Evolutionary conservation across 2,888 invertebrate species (phyloP).

Genomic region (Biston stratarius): DNA sequence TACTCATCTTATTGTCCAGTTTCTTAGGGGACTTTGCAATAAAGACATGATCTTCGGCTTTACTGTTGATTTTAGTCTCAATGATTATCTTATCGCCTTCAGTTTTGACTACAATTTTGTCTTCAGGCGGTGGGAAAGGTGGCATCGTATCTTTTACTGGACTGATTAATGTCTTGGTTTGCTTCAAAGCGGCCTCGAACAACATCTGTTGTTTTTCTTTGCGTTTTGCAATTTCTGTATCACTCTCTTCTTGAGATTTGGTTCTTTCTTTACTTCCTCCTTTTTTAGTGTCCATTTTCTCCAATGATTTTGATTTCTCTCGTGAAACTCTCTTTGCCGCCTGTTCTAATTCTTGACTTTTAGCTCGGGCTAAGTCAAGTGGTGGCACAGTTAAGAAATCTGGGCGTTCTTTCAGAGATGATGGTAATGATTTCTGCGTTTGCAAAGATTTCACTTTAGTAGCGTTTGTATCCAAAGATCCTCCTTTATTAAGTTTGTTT

Average conservation of each 20-base stretch:
- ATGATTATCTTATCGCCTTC: conserved; percentile 90
- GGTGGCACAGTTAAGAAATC: conserved; percentile 84
- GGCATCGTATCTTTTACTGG: conserved; percentile 91
- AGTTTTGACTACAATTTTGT: conserved; percentile 90
- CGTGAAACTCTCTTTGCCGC: conserved; percentile 82
- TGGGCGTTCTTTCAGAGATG: conserved; percentile 81
- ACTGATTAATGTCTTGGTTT: conserved; percentile 90
- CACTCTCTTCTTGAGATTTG: conserved; percentile 91
- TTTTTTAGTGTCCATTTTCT: conserved; percentile 87
- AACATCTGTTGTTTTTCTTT: conserved; percentile 91
- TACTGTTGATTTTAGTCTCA: conserved; percentile 91
- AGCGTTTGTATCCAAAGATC: conserved; percentile 81
- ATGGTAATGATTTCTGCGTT: conserved; percentile 86
- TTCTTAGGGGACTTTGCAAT: conserved; percentile 92
- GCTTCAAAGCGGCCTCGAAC: conserved; percentile 91
- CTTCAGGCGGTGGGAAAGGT: conserved; percentile 90
- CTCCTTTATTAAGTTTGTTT: conserved; percentile 79
- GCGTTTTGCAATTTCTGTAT: conserved; percentile 90
- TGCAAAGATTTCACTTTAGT: conserved; percentile 78
- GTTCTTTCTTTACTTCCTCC: conserved; percentile 88
- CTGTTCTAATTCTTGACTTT: conserved; percentile 88
- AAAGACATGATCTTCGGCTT: conserved; percentile 91
- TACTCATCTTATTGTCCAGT: conserved; percentile 88
- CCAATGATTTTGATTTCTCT: conserved; percentile 90
- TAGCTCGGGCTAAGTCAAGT: conserved; percentile 86